Conservation (phyloP, 1,140 invertebrate genomes). For the Oreohelix idahoensis region DNA sequence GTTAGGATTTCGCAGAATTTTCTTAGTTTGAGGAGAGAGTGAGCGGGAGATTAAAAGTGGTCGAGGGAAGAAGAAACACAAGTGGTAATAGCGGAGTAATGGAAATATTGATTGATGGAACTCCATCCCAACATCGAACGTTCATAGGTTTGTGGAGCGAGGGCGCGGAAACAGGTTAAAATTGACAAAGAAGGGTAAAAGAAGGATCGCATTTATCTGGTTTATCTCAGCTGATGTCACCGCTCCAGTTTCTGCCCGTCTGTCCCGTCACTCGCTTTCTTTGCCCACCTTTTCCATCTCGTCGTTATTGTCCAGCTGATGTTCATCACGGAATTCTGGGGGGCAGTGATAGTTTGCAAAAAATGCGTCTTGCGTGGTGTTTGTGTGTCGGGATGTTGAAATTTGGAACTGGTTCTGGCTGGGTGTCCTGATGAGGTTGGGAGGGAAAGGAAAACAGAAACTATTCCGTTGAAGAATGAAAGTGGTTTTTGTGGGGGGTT, state of each 20-base stretch:
- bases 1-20: too few relatives aligned
- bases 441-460: neutral
- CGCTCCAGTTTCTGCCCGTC: neutral
- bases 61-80: too few relatives aligned
- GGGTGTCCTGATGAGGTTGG: neutral
- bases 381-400: too few relatives aligned
- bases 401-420: neutral
- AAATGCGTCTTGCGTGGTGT: too few relatives aligned
- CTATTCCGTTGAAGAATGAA: too few relatives aligned
- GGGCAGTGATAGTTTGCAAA: too few relatives aligned
- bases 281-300: neutral
- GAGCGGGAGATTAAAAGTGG: too few relatives aligned
- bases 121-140: neutral
- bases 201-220: neutral
- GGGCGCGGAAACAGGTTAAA: neutral
- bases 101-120: neutral
- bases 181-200: neutral
- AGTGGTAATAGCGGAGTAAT: neutral
- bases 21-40: too few relatives aligned
- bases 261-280: neutral
- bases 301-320: neutral
- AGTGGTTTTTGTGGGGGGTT: too few relatives aligned
- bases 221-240: neutral
- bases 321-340: neutral
- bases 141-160: neutral